These are phyloP conservation scores for Ophioninae sp. DNA, from an alignment of 2,888 invertebrate genomes.

Conservation along the genomic window DNA sequence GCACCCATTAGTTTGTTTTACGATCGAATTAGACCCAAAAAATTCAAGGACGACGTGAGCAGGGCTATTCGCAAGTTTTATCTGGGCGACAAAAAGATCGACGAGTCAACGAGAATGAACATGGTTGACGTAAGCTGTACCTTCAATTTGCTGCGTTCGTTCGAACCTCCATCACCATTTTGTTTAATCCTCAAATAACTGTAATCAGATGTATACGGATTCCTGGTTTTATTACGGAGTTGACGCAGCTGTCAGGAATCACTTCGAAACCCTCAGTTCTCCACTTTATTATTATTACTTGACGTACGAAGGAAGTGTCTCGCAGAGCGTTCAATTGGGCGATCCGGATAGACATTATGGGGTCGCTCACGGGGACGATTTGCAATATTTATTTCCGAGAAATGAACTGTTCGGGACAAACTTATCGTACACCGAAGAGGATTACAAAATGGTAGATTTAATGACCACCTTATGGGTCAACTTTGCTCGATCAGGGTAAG, in stretches of 20 bases:
- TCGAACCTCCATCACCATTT: background rate
- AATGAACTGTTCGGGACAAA: constrained; percentile 84
- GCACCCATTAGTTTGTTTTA: constrained; percentile 85
- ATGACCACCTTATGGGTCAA: constrained; percentile 88
- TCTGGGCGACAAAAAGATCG: constrained; percentile 82
- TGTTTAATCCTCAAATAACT: background rate
- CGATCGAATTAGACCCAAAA: constrained; percentile 82
- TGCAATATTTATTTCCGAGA: constrained; percentile 90
- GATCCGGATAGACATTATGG: constrained; percentile 86
- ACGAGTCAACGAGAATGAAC: constrained; percentile 81
- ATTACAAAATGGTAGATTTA: constrained; percentile 84
- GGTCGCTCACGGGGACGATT: constrained; percentile 91
- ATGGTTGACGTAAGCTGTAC: constrained; percentile 83
- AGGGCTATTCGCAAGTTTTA: constrained; percentile 83
- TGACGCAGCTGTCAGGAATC: constrained; percentile 84
- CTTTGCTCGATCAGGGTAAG: constrained; percentile 88
- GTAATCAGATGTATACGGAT: constrained; percentile 86
- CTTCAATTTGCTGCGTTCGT: constrained; percentile 62
- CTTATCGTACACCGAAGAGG: constrained; percentile 83
- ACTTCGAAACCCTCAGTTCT: constrained; percentile 79
- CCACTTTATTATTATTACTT: constrained; percentile 87
- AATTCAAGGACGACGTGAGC: constrained; percentile 80
- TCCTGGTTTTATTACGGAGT: constrained; percentile 87
- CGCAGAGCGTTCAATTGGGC: constrained; percentile 88
- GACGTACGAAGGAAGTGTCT: constrained; percentile 85